A percentile compares a stretch with the other conserved stretches of the same genome.
Conservation (phyloP, 2,888 invertebrate species). For the Cheilosia vernalis region DNA sequence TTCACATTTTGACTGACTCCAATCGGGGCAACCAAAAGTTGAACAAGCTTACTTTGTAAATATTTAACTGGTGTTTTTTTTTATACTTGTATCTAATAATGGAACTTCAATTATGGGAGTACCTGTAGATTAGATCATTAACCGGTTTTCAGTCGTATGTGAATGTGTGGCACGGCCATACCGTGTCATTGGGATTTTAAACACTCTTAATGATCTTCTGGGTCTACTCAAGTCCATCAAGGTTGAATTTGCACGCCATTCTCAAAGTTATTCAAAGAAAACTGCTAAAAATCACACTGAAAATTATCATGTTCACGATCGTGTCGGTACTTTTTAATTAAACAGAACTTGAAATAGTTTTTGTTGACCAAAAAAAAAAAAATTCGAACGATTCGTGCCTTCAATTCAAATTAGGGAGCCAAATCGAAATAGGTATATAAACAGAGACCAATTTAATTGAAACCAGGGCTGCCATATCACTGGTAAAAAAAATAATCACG, state of each 20-base stretch:
- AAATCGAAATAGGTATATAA: slow-evolving; percentile 22
- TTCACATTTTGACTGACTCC: neutral
- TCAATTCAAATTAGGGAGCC: slow-evolving; percentile 26
- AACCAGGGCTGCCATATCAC: slow-evolving; percentile 30
- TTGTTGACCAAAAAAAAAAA: slow-evolving; percentile 22
- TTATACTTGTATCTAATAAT: neutral
- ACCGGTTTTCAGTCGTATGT: neutral
- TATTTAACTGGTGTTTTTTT: slow-evolving; percentile 27
- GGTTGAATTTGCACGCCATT: slow-evolving; percentile 26
- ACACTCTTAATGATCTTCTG: slow-evolving; percentile 12
- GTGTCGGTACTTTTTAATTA: slow-evolving; percentile 23
- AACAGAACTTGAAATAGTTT: slow-evolving; percentile 21
- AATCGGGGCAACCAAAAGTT: neutral
- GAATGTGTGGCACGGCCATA: no score
- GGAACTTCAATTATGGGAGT: neutral
- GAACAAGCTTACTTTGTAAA: slow-evolving; percentile 18
- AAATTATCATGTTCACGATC: slow-evolving; percentile 6
- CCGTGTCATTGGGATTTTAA: slow-evolving; percentile 4
- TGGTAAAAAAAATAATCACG: no score
- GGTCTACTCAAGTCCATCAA: slow-evolving; percentile 3
- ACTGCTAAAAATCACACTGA: slow-evolving; percentile 18
- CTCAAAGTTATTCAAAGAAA: slow-evolving; percentile 7
- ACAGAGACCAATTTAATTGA: slow-evolving; percentile 24
- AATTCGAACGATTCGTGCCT: slow-evolving; percentile 36
- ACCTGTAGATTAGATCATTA: neutral